Conservation (phyloP, 1,140 invertebrate species). For the Pogonus chalceus region DNA sequence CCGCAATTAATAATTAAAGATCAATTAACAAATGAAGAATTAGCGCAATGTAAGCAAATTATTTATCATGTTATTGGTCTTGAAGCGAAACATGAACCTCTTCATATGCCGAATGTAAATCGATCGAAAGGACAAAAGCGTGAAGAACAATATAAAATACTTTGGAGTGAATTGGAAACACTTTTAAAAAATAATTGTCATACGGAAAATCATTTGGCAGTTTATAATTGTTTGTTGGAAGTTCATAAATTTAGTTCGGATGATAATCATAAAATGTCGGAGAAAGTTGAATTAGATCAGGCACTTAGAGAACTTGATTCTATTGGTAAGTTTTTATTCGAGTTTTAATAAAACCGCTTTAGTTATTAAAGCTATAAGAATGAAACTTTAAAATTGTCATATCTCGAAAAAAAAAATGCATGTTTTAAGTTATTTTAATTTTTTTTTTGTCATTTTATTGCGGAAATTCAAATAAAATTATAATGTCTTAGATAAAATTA, state of each 20-base stretch:
- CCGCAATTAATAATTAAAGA: conserved; percentile 73
- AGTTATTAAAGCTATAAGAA: too few species aligned
- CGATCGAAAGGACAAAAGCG: conserved; percentile 49
- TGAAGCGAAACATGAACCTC: conserved; percentile 73
- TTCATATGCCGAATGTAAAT: conserved; percentile 51
- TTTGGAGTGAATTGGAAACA: conserved; percentile 84
- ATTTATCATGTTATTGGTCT: conserved; percentile 72
- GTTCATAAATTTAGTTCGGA: conserved; percentile 48
- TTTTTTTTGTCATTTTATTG: neutral
- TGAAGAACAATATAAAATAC: conserved; percentile 81
- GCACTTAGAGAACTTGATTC: conserved; percentile 25
- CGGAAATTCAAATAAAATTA: neutral
- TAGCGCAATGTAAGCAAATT: conserved; percentile 78
- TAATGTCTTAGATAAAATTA: too few species aligned
- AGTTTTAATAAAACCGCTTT: too few species aligned
- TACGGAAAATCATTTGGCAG: conserved; percentile 45
- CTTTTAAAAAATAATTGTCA: conserved; percentile 68
- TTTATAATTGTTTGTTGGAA: conserved; percentile 77
- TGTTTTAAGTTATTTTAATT: neutral
- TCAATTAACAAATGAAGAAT: conserved; percentile 71
- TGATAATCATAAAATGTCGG: conserved; percentile 40
- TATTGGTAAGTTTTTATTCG: conserved; percentile 16
- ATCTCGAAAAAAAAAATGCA: too few species aligned
- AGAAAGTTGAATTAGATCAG: conserved; percentile 49
- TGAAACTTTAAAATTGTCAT: neutral